Conservation (phyloP, 2,797 vertebrate genomes). For the Acipenser transmontanus region DNA sequence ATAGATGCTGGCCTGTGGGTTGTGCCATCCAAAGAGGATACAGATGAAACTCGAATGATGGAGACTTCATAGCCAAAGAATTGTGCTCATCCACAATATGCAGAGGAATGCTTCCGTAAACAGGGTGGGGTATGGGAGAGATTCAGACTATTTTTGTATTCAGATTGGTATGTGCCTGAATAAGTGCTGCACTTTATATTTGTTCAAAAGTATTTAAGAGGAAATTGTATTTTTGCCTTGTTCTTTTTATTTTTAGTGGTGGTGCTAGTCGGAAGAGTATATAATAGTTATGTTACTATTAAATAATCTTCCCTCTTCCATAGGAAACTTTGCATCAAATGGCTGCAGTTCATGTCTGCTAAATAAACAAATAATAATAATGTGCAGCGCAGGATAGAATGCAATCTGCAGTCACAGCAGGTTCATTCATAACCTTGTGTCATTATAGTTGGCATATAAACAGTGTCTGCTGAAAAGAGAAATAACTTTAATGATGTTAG, state of each 20-base stretch:
- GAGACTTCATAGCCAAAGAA: conserved; percentile 70
- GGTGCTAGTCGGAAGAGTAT: neutral
- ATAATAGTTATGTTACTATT: too few species aligned
- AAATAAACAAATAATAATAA: too few species aligned
- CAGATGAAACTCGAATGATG: conserved; percentile 88
- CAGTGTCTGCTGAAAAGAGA: too few species aligned
- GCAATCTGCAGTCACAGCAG: too few species aligned
- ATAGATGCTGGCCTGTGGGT: conserved; percentile 65
- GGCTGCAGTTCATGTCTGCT: too few species aligned
- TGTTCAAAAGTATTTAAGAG: conserved; percentile 34
- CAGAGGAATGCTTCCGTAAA: neutral
- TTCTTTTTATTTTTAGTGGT: neutral
- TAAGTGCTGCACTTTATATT: conserved; percentile 93
- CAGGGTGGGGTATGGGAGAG: conserved; percentile 26
- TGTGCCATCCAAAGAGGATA: conserved; percentile 64
- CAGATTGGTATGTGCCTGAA: conserved; percentile 68
- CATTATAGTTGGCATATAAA: too few species aligned
- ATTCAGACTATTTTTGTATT: conserved; percentile 54
- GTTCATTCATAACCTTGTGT: too few species aligned
- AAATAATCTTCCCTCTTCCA: too few species aligned
- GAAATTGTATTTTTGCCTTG: conserved; percentile 19
- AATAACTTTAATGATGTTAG: too few species aligned
- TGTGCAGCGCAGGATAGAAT: too few species aligned
- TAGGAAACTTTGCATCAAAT: too few species aligned
- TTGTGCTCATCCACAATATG: conserved; percentile 7